Percentiles rank a stretch among this genome's conserved stretches.
phyloP scores from a whole-genome alignment of 2,888 invertebrate species.

The Pachydiplax longipennis region DNA sequence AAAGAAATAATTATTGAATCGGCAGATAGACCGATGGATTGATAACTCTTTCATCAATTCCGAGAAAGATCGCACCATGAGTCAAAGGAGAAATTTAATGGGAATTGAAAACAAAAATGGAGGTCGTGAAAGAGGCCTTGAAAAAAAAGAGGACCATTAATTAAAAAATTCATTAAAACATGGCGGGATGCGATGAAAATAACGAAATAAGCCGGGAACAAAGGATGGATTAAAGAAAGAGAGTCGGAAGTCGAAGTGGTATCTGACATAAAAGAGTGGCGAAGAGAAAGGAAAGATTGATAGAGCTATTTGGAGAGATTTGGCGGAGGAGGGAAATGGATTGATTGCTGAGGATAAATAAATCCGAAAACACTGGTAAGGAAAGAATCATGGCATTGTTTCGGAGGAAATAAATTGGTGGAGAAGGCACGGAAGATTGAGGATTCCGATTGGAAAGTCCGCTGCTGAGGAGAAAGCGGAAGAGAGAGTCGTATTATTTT shows the following conservation, averaged over 20 bases:
- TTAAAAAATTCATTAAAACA: too few relatives aligned
- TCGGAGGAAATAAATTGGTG: neutral
- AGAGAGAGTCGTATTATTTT: neutral
- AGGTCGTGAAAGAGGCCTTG: too few relatives aligned
- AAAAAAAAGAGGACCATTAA: too few relatives aligned
- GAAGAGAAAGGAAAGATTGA: neutral
- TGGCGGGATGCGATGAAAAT: too few relatives aligned
- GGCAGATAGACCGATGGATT: too few relatives aligned
- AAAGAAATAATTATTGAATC: too few relatives aligned
- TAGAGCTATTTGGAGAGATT: slow-evolving; percentile 12
- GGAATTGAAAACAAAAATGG: too few relatives aligned
- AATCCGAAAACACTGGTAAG: neutral
- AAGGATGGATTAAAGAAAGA: neutral
- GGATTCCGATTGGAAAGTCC: neutral
- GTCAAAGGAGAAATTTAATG: too few relatives aligned
- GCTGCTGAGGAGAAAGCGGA: neutral
- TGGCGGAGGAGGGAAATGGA: neutral
- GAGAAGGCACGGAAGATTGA: neutral
- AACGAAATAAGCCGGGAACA: too few relatives aligned
- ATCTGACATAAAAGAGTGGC: neutral
- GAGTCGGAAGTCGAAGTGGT: neutral
- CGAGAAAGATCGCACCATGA: too few relatives aligned
- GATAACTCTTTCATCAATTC: too few relatives aligned
- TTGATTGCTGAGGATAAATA: slow-evolving; percentile 29
- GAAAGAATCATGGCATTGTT: neutral